phyloP scores from a whole-genome alignment of 2,888 invertebrate species.

The Papilio gigon region DNA sequence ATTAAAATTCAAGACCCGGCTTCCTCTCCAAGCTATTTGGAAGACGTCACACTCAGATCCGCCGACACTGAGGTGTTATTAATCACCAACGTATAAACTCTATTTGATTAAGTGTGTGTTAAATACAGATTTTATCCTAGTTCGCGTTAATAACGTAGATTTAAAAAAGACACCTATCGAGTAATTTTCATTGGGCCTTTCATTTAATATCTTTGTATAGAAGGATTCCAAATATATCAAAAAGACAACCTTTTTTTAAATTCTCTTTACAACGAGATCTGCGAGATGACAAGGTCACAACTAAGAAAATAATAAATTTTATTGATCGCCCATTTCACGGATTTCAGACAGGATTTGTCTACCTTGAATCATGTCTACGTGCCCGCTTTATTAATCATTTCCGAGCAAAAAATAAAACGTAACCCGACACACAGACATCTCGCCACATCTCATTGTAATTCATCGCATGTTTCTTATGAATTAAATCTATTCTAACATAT shows the following conservation, averaged over 20 bases:
- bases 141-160: not conserved
- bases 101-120: conserved; percentile 19
- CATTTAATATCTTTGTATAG: no score
- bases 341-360: conserved; percentile 46
- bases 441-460: conserved; percentile 25
- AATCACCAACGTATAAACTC: conserved; percentile 18
- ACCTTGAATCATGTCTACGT: conserved; percentile 50
- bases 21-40: not conserved
- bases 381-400: conserved; percentile 50
- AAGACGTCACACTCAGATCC: conserved; percentile 12
- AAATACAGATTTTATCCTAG: not conserved
- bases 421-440: conserved; percentile 21
- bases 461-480: conserved; percentile 18
- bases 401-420: conserved; percentile 19
- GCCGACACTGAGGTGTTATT: conserved; percentile 20
- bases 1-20: conserved; percentile 32
- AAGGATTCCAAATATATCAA: no score
- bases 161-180: not conserved
- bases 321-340: conserved; percentile 43
- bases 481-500: conserved; percentile 15
- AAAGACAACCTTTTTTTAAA: no score
- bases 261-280: no score
- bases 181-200: no score
- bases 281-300: conserved; percentile 43
- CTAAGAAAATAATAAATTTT: conserved; percentile 34